Evolutionary conservation across 2,888 invertebrate species (phyloP).

Genomic region (Unio delphinus): DNA sequence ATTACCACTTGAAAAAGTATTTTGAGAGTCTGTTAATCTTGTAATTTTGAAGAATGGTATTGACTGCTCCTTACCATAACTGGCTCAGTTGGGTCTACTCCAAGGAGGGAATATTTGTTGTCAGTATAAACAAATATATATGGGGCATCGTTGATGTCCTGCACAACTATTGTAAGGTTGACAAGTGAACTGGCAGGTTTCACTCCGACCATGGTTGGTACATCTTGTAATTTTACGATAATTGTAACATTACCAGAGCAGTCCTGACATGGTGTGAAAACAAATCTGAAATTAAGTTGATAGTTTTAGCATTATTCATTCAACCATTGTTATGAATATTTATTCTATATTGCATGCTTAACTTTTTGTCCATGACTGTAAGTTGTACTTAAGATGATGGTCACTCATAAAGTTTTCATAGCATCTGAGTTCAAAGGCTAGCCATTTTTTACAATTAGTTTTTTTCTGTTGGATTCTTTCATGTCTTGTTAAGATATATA

Average conservation of each 20-base stretch:
- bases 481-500: too few species aligned
- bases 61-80: conserved; percentile 18
- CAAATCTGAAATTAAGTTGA: conserved; percentile 17
- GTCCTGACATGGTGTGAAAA: conserved; percentile 33
- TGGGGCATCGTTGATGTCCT: conserved; percentile 29
- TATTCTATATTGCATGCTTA: too few species aligned
- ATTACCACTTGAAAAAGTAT: background rate
- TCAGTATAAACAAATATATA: conserved; percentile 21
- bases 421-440: too few species aligned
- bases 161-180: conserved; percentile 24
- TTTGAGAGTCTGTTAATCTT: background rate
- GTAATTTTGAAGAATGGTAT: background rate
- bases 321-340: too few species aligned
- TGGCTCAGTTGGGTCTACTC: conserved; percentile 27
- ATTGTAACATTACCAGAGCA: conserved; percentile 30
- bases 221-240: conserved; percentile 25
- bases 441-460: too few species aligned
- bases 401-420: too few species aligned
- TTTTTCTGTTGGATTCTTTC: too few species aligned
- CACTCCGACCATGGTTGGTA: conserved; percentile 29
- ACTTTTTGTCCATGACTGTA: too few species aligned
- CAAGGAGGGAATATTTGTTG: conserved; percentile 18
- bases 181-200: conserved; percentile 19
- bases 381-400: too few species aligned
- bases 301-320: background rate